Base-by-base conservation (phyloP, 1,140 invertebrate species). In the Papilio aristodemus region DNA sequence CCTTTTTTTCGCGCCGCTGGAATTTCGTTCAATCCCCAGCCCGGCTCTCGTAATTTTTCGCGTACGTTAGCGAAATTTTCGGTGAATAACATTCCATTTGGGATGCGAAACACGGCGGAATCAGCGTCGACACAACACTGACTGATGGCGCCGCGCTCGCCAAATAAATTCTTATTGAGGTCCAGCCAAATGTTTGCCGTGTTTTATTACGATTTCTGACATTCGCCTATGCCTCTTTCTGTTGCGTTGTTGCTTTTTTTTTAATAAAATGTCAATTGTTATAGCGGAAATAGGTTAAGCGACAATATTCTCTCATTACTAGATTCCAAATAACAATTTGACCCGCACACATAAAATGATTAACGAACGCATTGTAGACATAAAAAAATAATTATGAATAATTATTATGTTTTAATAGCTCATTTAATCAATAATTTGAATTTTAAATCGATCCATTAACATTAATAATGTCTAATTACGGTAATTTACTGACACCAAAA, bases 51-150 rank as follows among this genome's bases (percentile, higher is more conserved):
- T 91, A 90, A 90, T 91, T 90, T 91, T 90, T 89, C 82, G 82
- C 86, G 85, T 86, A 86, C 80, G 84, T 80, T 84, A 84, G 81
- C 81, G 80, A 80, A 89, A 89, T 86, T 86, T 89, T 85, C 74
- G 80, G 79, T 84, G 88, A 89, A 89, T 91, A 90, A 91, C 89
- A 91, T 91, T 91, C 87, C 89, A 88, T 90, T 90, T 86, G 78
- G 81, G 78, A 87, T 88, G 85, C 84, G 82, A 79, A 89, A 89
- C 86, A 87, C 85, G 85, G 81, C 77, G 83, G 85, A 86, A 91
- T 90, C 88, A 90, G 83, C 83, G 89, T 86, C 87, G 81, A 85
- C 87, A 84, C 81, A 84, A 82, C 83, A 71, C 84, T 89, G 89
- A 91, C 78, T 86, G 89, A 91, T 91, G 83, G 86, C 82, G 77